A percentile compares a stretch with the other conserved stretches of the same genome.
phyloP scores from a whole-genome alignment of 2,888 invertebrate genomes.

The Eustalomyia histrio region DNA sequence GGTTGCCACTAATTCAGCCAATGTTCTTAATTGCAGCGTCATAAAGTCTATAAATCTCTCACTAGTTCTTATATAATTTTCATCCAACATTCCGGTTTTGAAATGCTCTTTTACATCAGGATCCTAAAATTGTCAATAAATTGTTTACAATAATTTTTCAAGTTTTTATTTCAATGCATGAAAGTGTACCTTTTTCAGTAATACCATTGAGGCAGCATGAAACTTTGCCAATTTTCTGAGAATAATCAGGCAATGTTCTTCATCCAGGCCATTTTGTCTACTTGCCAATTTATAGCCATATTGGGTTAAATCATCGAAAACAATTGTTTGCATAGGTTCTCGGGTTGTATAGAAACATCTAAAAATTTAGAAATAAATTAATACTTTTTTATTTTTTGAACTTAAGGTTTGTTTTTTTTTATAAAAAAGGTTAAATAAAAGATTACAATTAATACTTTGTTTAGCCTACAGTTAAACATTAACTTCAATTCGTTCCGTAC shows the following conservation, averaged over 20 bases:
- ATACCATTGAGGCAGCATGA: conserved; percentile 81
- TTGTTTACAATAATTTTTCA: no score
- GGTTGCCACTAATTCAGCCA: conserved; percentile 78
- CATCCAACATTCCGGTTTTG: conserved; percentile 75
- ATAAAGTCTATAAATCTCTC: conserved; percentile 75
- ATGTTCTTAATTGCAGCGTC: conserved; percentile 72
- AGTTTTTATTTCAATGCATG: no score
- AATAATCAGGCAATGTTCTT: conserved; percentile 80
- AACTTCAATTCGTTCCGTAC: no score
- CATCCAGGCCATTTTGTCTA: conserved; percentile 81
- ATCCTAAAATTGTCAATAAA: conserved; percentile 69
- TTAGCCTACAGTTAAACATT: no score
- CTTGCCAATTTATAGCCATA: conserved; percentile 81
- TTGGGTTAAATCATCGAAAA: conserved; percentile 80
- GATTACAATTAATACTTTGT: no score
- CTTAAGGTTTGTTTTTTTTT: no score
- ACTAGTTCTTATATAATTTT: conserved; percentile 74
- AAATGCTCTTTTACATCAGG: conserved; percentile 73
- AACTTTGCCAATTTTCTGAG: conserved; percentile 81
- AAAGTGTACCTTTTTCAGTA: conserved; percentile 80
- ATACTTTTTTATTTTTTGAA: no score
- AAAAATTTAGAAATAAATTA: background rate
- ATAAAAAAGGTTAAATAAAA: no score
- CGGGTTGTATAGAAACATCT: conserved; percentile 76
- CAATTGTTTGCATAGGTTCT: conserved; percentile 76